Conservation (phyloP, 2,888 invertebrate genomes). For the Sphinx pinastri region DNA sequence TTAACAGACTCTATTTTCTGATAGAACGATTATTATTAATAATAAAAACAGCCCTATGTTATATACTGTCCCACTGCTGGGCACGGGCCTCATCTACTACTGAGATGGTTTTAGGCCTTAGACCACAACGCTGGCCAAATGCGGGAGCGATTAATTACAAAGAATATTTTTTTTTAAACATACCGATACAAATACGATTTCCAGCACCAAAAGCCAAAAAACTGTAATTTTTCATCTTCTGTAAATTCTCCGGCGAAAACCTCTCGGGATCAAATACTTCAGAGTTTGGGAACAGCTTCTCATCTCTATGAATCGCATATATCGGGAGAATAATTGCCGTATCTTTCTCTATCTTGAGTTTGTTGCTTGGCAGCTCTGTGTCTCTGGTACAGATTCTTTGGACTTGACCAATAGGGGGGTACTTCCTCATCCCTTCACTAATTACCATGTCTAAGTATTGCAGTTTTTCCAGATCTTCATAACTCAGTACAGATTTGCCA, state of each 20-base stretch:
- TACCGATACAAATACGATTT: constrained; percentile 78
- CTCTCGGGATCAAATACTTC: constrained; percentile 74
- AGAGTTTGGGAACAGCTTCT: constrained; percentile 64
- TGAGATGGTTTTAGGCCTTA: too few relatives aligned
- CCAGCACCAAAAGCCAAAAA: constrained; percentile 81
- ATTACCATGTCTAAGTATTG: constrained; percentile 70
- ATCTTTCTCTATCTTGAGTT: constrained; percentile 54
- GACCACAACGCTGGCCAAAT: too few relatives aligned
- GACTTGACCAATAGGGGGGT: constrained; percentile 59
- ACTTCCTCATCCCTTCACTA: constrained; percentile 62
- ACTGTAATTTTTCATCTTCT: constrained; percentile 55
- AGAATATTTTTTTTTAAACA: constrained; percentile 37
- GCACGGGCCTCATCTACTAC: too few relatives aligned
- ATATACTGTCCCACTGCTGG: too few relatives aligned
- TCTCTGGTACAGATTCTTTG: constrained; percentile 57
- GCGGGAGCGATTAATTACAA: too few relatives aligned
- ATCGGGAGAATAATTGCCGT: constrained; percentile 48
- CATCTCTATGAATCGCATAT: constrained; percentile 64
- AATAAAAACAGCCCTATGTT: too few relatives aligned
- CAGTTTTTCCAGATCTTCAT: constrained; percentile 58
- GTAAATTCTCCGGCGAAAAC: constrained; percentile 57
- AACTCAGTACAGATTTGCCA: constrained; percentile 52
- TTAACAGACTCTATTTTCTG: too few relatives aligned
- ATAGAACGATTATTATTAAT: too few relatives aligned
- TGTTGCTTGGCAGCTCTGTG: constrained; percentile 53